A percentile compares a stretch with the other conserved stretches of the same genome.
These are phyloP conservation scores for Chorisops tibialis DNA, from an alignment of 2,888 invertebrate genomes.

Conservation along the genomic window DNA sequence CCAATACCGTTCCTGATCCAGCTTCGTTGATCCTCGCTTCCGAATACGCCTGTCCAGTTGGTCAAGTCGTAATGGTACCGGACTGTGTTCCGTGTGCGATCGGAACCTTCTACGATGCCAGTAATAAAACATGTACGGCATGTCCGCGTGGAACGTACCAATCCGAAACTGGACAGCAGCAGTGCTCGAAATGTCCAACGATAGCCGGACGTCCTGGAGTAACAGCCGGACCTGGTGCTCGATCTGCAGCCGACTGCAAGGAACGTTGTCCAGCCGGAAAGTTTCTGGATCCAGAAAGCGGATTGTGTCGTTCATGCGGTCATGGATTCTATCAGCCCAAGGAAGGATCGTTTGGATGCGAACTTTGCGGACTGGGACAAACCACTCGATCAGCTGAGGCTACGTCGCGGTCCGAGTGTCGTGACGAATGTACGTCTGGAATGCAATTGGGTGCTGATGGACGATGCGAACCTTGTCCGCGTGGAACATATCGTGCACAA, in stretches of 20 bases:
- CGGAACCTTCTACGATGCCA: slow-evolving; percentile 79
- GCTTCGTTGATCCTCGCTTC: slow-evolving; percentile 82
- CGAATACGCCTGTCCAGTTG: slow-evolving; percentile 88
- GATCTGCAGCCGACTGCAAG: slow-evolving; percentile 86
- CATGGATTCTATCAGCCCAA: slow-evolving; percentile 90
- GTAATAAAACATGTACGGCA: slow-evolving; percentile 72
- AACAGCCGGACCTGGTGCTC: slow-evolving; percentile 80
- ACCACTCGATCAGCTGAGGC: slow-evolving; percentile 90
- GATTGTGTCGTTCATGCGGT: slow-evolving; percentile 87
- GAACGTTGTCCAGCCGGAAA: slow-evolving; percentile 93
- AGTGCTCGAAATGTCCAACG: slow-evolving; percentile 84
- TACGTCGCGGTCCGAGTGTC: slow-evolving; percentile 79
- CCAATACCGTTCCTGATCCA: slow-evolving; percentile 92
- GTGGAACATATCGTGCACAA: slow-evolving; percentile 81
- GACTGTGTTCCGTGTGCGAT: slow-evolving; percentile 92
- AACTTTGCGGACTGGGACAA: slow-evolving; percentile 84
- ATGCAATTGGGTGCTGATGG: slow-evolving; percentile 84
- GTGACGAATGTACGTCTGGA: slow-evolving; percentile 79
- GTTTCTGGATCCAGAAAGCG: slow-evolving; percentile 85
- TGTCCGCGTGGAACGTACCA: slow-evolving; percentile 91
- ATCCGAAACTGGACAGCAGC: slow-evolving; percentile 84
- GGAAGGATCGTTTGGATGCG: slow-evolving; percentile 86
- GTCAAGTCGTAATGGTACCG: slow-evolving; percentile 90
- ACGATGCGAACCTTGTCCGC: slow-evolving; percentile 86
- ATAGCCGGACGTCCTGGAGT: slow-evolving; percentile 89